These are phyloP conservation scores for Sebastes reedi DNA, from an alignment of 2,797 vertebrate species.

Conservation along the genomic window DNA sequence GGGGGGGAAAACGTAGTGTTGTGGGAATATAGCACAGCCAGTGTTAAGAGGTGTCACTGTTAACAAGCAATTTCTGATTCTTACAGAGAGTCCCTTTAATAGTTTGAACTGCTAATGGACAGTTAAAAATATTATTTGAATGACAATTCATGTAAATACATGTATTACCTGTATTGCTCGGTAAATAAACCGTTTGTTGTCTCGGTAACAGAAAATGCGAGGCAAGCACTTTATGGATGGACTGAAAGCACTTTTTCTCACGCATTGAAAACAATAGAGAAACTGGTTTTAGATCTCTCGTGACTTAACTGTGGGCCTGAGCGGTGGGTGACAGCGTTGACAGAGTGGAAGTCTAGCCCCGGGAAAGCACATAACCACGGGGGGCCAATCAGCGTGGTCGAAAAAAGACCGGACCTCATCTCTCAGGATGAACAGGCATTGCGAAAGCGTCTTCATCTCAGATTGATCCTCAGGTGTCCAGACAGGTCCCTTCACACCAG, in stretches of 20 bases:
- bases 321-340: slow-evolving; percentile 23
- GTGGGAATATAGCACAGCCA: no score
- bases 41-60: no score
- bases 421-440: slow-evolving; percentile 23
- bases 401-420: slow-evolving; percentile 22
- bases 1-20: no score
- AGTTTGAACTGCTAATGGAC: neutral
- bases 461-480: slow-evolving; percentile 63
- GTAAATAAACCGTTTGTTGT: slow-evolving; percentile 1
- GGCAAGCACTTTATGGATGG: slow-evolving; percentile 9
- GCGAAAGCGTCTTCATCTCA: slow-evolving; percentile 53
- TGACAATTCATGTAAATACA: neutral
- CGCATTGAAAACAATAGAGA: slow-evolving; percentile 32
- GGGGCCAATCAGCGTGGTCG: slow-evolving; percentile 51
- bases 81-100: neutral
- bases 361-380: slow-evolving; percentile 41
- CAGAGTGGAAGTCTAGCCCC: slow-evolving; percentile 28
- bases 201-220: neutral
- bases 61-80: no score
- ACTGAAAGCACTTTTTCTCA: slow-evolving; percentile 36
- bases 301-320: slow-evolving; percentile 52
- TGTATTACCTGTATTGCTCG: slow-evolving; percentile 25
- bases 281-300: slow-evolving; percentile 25
- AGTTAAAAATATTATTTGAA: neutral
- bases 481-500: slow-evolving; percentile 65